Evolutionary conservation across 2,797 vertebrate species (phyloP).

Genomic region (Platyrinchus mystaceus): DNA sequence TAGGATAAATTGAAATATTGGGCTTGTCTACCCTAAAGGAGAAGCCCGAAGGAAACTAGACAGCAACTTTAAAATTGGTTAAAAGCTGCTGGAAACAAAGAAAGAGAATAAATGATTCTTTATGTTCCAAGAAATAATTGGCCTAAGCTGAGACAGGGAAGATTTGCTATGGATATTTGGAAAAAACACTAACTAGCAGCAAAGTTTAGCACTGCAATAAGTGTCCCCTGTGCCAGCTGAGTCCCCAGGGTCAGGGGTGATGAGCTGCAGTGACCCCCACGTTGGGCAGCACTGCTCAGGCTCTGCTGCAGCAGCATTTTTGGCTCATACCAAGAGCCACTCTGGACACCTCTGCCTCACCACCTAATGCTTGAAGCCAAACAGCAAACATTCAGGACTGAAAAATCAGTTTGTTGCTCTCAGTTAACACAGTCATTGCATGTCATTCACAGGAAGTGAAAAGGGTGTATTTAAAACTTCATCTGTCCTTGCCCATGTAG

Average conservation of each 20-base stretch:
- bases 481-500: neutral
- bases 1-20: neutral
- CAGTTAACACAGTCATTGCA: neutral
- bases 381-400: neutral
- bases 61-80: neutral
- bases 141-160: neutral
- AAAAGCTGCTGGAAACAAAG: neutral
- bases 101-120: neutral
- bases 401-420: neutral
- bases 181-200: neutral
- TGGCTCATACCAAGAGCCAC: neutral
- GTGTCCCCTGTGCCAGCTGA: neutral
- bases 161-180: neutral
- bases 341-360: neutral
- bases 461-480: neutral
- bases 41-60: neutral
- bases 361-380: neutral
- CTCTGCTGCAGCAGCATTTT: neutral
- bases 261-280: no score
- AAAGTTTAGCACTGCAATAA: neutral
- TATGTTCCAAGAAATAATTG: neutral
- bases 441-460: neutral
- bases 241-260: neutral
- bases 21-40: neutral
- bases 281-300: neutral